Conservation (phyloP, 2,797 vertebrate genomes). For the Toxotes lorentzi region DNA sequence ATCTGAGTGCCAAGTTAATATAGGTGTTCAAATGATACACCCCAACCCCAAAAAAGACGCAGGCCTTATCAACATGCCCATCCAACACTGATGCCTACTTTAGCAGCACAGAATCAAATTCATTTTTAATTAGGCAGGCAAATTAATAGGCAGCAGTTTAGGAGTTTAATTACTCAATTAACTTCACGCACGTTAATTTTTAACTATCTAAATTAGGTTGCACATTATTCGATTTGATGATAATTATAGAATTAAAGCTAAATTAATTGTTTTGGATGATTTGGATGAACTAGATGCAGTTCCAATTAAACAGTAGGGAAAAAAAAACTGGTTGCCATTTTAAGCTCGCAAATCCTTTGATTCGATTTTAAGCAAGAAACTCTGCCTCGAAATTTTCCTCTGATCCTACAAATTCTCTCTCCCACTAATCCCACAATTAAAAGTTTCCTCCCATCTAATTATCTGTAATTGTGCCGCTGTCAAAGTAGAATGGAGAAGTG, state of each 20-base stretch:
- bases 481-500: slow-evolving; percentile 92
- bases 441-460: slow-evolving; percentile 99
- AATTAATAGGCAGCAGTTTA: slow-evolving; percentile 99
- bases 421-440: slow-evolving; percentile 99
- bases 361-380: slow-evolving; percentile 96
- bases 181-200: slow-evolving; percentile 99
- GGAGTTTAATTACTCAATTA: slow-evolving; percentile 99
- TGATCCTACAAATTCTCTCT: slow-evolving; percentile 95
- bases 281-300: slow-evolving; percentile 96
- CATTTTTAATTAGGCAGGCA: slow-evolving; percentile 99
- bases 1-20: slow-evolving; percentile 51
- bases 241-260: slow-evolving; percentile 99
- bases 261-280: slow-evolving; percentile 99
- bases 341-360: slow-evolving; percentile 96
- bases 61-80: slow-evolving; percentile 93
- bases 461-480: slow-evolving; percentile 99
- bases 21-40: slow-evolving; percentile 56
- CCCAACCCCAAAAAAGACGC: slow-evolving; percentile 82
- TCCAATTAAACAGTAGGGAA: slow-evolving; percentile 95
- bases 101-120: slow-evolving; percentile 99
- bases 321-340: slow-evolving; percentile 91
- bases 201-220: slow-evolving; percentile 99
- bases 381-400: slow-evolving; percentile 92
- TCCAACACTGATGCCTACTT: slow-evolving; percentile 98
- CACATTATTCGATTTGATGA: slow-evolving; percentile 99